Conservation (phyloP, 2,888 invertebrate species). For the Neria commutata region DNA sequence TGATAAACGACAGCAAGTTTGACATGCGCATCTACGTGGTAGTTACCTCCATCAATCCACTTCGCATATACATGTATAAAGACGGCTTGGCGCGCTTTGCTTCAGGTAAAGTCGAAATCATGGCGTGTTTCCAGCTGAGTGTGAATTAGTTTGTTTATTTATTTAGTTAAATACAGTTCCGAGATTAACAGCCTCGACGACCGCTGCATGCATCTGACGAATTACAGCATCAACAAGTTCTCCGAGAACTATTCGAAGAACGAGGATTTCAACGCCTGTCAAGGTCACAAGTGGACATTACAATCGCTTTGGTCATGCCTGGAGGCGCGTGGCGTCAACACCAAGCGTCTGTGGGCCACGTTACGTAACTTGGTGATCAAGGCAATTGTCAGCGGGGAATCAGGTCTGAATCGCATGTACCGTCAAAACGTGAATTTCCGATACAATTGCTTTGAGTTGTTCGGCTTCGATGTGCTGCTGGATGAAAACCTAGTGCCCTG, state of each 20-base stretch:
- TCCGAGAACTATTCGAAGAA: constrained; percentile 87
- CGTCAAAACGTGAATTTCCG: constrained; percentile 76
- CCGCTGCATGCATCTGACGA: constrained; percentile 90
- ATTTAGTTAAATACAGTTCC: constrained; percentile 78
- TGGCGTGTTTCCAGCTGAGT: neutral
- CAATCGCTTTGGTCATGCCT: constrained; percentile 70
- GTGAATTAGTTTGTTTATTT: neutral
- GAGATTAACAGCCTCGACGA: constrained; percentile 79
- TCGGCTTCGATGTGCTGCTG: constrained; percentile 92
- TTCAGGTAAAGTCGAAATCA: too few relatives aligned
- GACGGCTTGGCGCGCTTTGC: constrained; percentile 97
- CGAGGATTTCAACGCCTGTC: constrained; percentile 86
- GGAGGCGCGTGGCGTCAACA: constrained; percentile 73
- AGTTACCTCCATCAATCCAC: constrained; percentile 92
- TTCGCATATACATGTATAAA: constrained; percentile 91
- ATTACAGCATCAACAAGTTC: constrained; percentile 89
- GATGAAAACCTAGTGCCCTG: constrained; percentile 93
- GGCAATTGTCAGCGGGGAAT: constrained; percentile 88
- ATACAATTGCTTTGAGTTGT: constrained; percentile 93
- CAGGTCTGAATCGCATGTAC: constrained; percentile 74
- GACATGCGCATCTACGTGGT: constrained; percentile 95
- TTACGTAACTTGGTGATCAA: constrained; percentile 92
- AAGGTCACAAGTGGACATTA: constrained; percentile 92
- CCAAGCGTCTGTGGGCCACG: constrained; percentile 77
- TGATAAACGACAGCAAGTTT: constrained; percentile 95